A percentile compares a stretch with the other conserved stretches of the same genome.
Evolutionary conservation across 2,888 invertebrate genomes (phyloP).

Genomic region (Zaprionus obscuricornis): DNA sequence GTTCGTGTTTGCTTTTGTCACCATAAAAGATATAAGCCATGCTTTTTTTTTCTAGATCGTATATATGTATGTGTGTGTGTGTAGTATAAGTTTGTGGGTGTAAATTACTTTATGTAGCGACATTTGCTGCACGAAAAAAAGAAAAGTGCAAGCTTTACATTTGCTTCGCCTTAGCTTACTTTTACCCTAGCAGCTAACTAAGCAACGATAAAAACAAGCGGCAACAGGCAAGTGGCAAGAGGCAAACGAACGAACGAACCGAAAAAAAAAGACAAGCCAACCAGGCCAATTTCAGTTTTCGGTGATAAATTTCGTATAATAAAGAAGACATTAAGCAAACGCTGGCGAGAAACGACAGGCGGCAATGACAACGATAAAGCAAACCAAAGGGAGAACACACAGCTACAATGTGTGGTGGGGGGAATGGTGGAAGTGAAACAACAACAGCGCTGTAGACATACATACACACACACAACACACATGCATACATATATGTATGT

Average conservation of each 20-base stretch:
- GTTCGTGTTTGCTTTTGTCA: conserved; percentile 53
- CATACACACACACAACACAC: too few relatives aligned
- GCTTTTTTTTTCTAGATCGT: conserved; percentile 50
- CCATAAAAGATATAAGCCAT: conserved; percentile 60
- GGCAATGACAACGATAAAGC: conserved; percentile 23
- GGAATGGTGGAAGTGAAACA: too few relatives aligned
- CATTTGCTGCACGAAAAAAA: conserved; percentile 47
- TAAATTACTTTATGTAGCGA: conserved; percentile 50
- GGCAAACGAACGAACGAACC: conserved; percentile 36
- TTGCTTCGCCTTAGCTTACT: conserved; percentile 16
- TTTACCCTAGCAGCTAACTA: background rate
- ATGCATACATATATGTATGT: too few relatives aligned
- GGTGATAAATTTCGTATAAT: conserved; percentile 80
- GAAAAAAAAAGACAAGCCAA: conserved; percentile 46
- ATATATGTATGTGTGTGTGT: background rate
- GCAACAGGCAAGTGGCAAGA: conserved; percentile 1
- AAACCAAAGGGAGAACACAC: conserved; percentile 1
- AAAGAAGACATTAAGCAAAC: conserved; percentile 80
- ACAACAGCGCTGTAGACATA: too few relatives aligned
- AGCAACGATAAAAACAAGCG: background rate
- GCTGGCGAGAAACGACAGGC: conserved; percentile 58
- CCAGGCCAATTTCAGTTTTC: conserved; percentile 71
- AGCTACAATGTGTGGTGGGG: too few relatives aligned
- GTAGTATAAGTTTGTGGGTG: conserved; percentile 21
- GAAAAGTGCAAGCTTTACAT: conserved; percentile 57